Percentiles rank a stretch among this genome's conserved stretches.
These are phyloP conservation scores for Nephrotoma appendiculata DNA, from an alignment of 2,888 invertebrate species.

Conservation along the genomic window DNA sequence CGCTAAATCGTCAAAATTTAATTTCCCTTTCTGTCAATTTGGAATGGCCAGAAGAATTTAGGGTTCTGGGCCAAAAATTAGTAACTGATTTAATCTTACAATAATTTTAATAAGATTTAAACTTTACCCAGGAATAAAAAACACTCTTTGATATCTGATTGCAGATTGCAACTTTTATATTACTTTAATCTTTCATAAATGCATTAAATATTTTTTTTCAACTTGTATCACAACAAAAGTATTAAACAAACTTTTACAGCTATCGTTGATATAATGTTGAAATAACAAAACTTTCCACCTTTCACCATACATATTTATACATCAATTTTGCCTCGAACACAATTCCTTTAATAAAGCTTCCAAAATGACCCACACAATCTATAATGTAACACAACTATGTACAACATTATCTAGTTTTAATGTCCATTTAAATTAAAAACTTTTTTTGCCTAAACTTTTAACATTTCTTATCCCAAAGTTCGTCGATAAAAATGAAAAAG, in stretches of 20 bases:
- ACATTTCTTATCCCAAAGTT: not conserved
- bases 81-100: too few relatives aligned
- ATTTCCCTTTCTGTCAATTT: too few relatives aligned
- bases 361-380: not conserved
- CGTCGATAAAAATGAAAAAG: not conserved
- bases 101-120: too few relatives aligned
- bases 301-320: not conserved
- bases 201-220: too few relatives aligned
- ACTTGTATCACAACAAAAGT: not conserved
- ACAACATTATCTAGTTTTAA: not conserved
- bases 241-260: not conserved
- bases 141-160: too few relatives aligned
- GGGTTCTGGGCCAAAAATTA: too few relatives aligned
- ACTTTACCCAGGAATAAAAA: too few relatives aligned
- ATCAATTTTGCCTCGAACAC: not conserved
- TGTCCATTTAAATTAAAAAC: not conserved
- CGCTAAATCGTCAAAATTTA: too few relatives aligned
- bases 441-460: not conserved
- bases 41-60: too few relatives aligned
- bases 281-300: not conserved
- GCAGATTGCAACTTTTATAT: too few relatives aligned
- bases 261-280: not conserved
- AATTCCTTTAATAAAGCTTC: not conserved
- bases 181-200: too few relatives aligned
- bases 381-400: not conserved